Percentiles rank a stretch among this genome's conserved stretches.
phyloP scores from a whole-genome alignment of 2,113 vertebrate genomes.

The Nanorana parkeri region DNA sequence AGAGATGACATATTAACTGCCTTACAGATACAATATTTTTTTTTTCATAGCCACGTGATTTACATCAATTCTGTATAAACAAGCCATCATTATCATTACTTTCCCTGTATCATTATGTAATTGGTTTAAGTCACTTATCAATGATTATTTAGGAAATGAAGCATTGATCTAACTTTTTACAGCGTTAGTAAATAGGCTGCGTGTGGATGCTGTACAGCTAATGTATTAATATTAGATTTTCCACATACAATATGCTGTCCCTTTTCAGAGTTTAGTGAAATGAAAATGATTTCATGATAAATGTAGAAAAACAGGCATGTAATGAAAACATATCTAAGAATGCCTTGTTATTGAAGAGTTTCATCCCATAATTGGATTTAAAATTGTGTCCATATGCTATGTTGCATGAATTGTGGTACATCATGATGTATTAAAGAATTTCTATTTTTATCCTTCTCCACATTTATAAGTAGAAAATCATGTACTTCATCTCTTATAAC shows the following conservation, averaged over 20 bases:
- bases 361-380: too few species aligned
- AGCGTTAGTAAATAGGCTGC: too few species aligned
- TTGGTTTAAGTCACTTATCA: constrained; percentile 6
- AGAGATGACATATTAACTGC: background rate
- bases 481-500: too few species aligned
- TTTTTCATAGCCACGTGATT: background rate
- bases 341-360: too few species aligned
- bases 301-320: too few species aligned
- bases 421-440: too few species aligned
- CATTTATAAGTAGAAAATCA: too few species aligned
- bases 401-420: too few species aligned
- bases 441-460: too few species aligned
- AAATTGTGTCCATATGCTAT: too few species aligned
- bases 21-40: background rate
- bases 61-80: background rate
- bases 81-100: background rate
- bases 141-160: background rate
- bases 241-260: background rate
- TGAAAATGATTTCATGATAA: background rate
- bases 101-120: background rate
- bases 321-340: too few species aligned
- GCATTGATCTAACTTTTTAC: too few species aligned
- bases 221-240: background rate
- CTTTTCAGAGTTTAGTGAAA: background rate
- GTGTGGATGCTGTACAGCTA: background rate